Conservation (phyloP, 1,140 invertebrate species). For the Neodiprion virginianus region DNA sequence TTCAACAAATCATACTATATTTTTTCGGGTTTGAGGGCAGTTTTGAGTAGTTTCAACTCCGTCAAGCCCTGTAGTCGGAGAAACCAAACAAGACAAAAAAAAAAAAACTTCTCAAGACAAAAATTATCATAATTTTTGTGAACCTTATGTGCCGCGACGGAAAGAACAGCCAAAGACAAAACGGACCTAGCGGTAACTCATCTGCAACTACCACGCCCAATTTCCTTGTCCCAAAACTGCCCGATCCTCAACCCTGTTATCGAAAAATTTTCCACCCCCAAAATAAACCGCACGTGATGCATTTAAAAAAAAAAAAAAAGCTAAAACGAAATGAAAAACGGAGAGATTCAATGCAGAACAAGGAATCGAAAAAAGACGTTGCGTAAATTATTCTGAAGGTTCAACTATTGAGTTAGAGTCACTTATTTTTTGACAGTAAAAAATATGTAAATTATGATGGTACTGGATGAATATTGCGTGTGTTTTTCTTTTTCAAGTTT, state of each 20-base stretch:
- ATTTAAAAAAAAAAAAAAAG: no score
- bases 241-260: neutral
- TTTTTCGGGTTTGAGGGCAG: neutral
- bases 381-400: no score
- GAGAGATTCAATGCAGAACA: no score
- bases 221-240: conserved; percentile 25
- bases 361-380: no score
- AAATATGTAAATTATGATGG: no score
- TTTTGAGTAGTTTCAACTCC: neutral
- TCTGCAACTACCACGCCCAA: conserved; percentile 33
- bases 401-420: no score
- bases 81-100: conserved; percentile 13
- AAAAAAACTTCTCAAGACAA: neutral
- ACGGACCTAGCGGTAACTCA: conserved; percentile 35
- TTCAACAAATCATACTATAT: neutral
- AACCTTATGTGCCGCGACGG: neutral
- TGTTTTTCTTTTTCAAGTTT: no score
- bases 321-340: no score
- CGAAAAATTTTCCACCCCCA: neutral
- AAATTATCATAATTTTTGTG: conserved; percentile 34
- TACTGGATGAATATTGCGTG: no score
- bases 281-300: no score
- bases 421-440: no score
- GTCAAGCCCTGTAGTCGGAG: neutral
- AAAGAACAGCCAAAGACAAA: conserved; percentile 28